Evolutionary conservation across 2,888 invertebrate species (phyloP).

Genomic region (Caenorhabditis sulstoni): DNA sequence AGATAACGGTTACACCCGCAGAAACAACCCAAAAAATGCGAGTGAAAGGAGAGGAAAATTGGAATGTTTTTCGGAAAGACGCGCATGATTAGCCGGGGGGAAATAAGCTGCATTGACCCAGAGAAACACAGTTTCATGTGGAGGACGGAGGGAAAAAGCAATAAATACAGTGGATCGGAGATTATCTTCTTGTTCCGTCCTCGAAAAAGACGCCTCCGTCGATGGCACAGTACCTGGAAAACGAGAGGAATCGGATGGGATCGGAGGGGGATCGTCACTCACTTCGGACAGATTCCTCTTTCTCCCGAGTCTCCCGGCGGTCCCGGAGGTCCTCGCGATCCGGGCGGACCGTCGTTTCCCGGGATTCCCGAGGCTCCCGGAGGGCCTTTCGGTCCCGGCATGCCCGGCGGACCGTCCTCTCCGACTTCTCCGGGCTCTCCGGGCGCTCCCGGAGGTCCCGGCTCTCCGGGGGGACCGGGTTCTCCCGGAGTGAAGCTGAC

Average conservation of each 20-base stretch:
- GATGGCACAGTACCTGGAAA: constrained; percentile 54
- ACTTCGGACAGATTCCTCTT: constrained; percentile 58
- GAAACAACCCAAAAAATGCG: background rate
- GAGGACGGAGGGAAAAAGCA: background rate
- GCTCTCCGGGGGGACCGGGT: constrained; percentile 59
- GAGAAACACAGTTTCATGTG: background rate
- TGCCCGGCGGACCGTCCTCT: constrained; percentile 59
- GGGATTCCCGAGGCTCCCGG: constrained; percentile 51
- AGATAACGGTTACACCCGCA: constrained; percentile 46
- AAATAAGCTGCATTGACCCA: constrained; percentile 17
- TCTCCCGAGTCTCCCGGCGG: constrained; percentile 63
- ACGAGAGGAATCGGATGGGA: background rate
- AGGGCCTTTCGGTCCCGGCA: constrained; percentile 56
- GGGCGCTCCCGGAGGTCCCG: constrained; percentile 54
- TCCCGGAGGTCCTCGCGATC: constrained; percentile 67
- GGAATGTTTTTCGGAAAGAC: background rate
- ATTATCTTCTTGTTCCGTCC: constrained; percentile 55
- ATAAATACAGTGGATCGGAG: constrained; percentile 4
- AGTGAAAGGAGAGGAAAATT: background rate
- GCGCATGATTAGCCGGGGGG: background rate
- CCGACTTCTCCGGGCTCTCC: constrained; percentile 56
- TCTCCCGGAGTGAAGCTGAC: constrained; percentile 43
- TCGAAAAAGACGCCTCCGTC: constrained; percentile 62
- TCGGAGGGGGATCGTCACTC: background rate
- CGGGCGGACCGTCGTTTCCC: constrained; percentile 56